phyloP scores from a whole-genome alignment of 2,113 vertebrate species.

The Hippocampus guttulatus region DNA sequence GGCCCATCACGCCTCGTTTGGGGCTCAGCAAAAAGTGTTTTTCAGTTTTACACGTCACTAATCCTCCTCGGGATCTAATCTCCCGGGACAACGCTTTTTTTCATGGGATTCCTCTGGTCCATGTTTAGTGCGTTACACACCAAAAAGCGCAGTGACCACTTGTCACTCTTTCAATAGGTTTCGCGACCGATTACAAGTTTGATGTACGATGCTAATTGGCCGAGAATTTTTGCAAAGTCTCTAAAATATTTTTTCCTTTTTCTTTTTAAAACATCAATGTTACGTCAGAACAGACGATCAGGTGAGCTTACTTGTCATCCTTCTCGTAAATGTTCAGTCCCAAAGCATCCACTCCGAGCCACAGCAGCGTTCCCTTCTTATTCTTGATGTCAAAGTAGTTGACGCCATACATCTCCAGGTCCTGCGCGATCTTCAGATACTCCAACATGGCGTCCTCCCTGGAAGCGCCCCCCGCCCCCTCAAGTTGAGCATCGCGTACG shows the following conservation, averaged over 20 bases:
- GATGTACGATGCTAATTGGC: too few relatives aligned
- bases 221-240: neutral
- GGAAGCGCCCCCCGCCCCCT: neutral
- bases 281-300: neutral
- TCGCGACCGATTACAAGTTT: too few relatives aligned
- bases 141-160: too few relatives aligned
- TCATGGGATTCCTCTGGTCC: too few relatives aligned
- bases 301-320: slow-evolving; percentile 84
- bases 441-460: slow-evolving; percentile 94
- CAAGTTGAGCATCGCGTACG: neutral
- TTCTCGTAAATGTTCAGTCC: slow-evolving; percentile 97
- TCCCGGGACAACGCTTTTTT: too few relatives aligned
- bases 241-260: neutral
- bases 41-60: too few relatives aligned
- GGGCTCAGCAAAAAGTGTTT: too few relatives aligned
- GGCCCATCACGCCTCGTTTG: neutral
- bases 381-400: slow-evolving; percentile 99
- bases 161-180: too few relatives aligned
- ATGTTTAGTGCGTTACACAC: too few relatives aligned
- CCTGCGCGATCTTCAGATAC: slow-evolving; percentile 95
- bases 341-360: slow-evolving; percentile 92
- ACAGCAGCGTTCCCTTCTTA: slow-evolving; percentile 94
- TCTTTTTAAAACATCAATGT: too few relatives aligned
- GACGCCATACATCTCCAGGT: slow-evolving; percentile 97
- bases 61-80: too few relatives aligned